Base-by-base conservation (phyloP, 2,888 invertebrate genomes). In the Pteria penguin region DNA sequence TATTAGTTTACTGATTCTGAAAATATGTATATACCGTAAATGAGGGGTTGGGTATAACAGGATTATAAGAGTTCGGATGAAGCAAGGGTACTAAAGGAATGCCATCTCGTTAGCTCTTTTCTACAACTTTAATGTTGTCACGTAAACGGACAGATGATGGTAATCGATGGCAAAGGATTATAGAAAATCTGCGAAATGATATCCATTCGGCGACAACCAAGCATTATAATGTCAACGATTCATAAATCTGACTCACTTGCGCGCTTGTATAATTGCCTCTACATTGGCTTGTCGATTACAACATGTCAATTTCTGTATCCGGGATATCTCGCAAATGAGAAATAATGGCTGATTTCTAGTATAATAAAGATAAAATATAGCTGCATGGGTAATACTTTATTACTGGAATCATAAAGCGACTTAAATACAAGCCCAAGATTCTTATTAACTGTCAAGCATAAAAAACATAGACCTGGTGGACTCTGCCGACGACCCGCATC, bases 241-340 rank as follows among this genome's bases (percentile, higher is more conserved):
- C 72, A 72, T 72, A 72, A 72, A 72, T 72, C 72, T 72, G 72
- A 72, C 57, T 72, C 72, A 65, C 65, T 58, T 65, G 68, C 36
- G 58, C 72, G 72, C 57, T 65, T 65, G n/a, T 32, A 65, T 72
- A 72, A 72, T 72, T 63, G 65, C 36, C 65, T 27, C 32, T 65
- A 55, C 62, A 72, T 72, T 72, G 72, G 55, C 57, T 32, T 32
- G 52, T 31, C 54, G 65, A 72, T 72, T 72, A 72, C 72, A 65
- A 65, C 45, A 65, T 36, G 72, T 65, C 72, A 55, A 57, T 55
- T 57, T 26, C 33, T 65, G 18, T 58, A 62, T 65, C 65, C 72
- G 63, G 57, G 33, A 27, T 57, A 72, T 72, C 55, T 62, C 52
- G 45, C 31, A 32, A 65, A 65, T 55, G 65, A 72, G 65, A 65